These are phyloP conservation scores for Rhinichthys klamathensis DNA, from an alignment of 2,113 vertebrate genomes.

Conservation along the genomic window DNA sequence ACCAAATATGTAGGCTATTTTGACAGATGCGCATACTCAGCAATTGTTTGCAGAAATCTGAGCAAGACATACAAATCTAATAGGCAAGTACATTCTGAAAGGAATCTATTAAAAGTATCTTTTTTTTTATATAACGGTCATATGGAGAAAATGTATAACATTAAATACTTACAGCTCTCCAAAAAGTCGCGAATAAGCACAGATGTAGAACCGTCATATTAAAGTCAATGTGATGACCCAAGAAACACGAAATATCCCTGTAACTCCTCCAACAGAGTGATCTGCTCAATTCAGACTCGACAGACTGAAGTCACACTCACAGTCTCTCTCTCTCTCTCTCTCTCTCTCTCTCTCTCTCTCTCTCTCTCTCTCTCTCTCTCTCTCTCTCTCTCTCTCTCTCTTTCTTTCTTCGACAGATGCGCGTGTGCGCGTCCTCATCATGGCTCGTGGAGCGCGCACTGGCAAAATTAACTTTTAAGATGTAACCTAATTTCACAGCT, in stretches of 20 bases:
- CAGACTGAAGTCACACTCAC: constrained; percentile 6
- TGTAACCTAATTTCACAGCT: constrained; percentile 10
- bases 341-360: neutral
- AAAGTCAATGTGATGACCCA: neutral
- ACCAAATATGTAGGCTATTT: too few species aligned
- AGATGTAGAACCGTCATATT: constrained; percentile 43
- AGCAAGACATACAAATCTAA: neutral
- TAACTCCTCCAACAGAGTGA: neutral
- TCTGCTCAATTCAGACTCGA: neutral
- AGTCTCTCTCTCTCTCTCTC: neutral
- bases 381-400: neutral
- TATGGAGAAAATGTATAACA: neutral
- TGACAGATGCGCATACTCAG: too few species aligned
- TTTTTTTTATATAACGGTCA: neutral
- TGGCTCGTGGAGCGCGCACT: neutral
- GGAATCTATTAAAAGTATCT: neutral
- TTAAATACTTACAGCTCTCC: constrained; percentile 49
- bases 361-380: neutral
- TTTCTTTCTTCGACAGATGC: neutral
- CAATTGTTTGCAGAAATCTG: neutral
- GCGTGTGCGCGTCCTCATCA: neutral
- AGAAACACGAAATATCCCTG: neutral
- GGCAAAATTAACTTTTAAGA: constrained; percentile 2
- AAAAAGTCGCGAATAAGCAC: constrained; percentile 51
- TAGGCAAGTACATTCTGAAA: neutral